Conservation (phyloP, 2,113 vertebrate species). For the Equus przewalskii region DNA sequence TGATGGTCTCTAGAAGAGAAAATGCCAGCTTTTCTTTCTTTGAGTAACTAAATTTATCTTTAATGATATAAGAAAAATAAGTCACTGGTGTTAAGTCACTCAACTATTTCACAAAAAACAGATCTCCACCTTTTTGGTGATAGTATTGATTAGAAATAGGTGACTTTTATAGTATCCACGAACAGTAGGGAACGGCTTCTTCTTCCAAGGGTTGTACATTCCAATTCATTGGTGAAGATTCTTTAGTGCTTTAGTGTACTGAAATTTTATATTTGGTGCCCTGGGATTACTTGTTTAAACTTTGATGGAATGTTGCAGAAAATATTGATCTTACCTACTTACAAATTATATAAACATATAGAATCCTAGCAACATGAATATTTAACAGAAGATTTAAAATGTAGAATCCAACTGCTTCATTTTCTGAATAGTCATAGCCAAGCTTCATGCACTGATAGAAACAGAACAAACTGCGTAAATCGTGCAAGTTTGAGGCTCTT, state of each 20-base stretch:
- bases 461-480: neutral
- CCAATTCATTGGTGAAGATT: neutral
- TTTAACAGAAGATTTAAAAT: conserved; percentile 54
- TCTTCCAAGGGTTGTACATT: neutral
- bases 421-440: neutral
- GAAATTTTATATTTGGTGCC: conserved; percentile 18
- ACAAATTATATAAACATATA: conserved; percentile 20
- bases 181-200: neutral
- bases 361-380: neutral
- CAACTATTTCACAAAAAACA: neutral
- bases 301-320: neutral
- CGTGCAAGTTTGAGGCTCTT: neutral
- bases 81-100: conserved; percentile 1
- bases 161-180: neutral
- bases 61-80: conserved; percentile 51
- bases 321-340: neutral
- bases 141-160: neutral
- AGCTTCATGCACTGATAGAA: neutral
- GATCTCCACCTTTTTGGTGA: neutral
- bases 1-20: conserved; percentile 35
- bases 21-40: conserved; percentile 7
- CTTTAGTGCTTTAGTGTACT: neutral
- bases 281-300: neutral
- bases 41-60: conserved; percentile 48
- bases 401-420: neutral